phyloP scores from a whole-genome alignment of 2,113 vertebrate species.

The Dermatemys mawii region DNA sequence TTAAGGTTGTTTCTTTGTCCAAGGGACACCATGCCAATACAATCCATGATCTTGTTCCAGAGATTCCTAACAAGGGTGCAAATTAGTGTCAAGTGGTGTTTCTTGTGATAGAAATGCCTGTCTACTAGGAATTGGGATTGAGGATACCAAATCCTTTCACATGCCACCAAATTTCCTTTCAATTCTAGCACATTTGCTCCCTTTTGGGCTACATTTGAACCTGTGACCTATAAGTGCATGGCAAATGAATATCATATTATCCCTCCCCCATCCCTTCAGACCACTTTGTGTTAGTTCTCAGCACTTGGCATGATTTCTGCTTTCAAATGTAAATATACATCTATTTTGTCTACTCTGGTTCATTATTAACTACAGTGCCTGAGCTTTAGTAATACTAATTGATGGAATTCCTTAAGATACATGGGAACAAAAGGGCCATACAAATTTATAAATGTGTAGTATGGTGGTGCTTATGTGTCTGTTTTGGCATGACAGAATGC shows the following conservation, averaged over 20 bases:
- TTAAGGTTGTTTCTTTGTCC: neutral
- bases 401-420: neutral
- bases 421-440: neutral
- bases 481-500: slow-evolving; percentile 57
- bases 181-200: neutral
- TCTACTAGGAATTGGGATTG: neutral
- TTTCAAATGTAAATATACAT: neutral
- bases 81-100: neutral
- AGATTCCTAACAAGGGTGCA: neutral
- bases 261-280: neutral
- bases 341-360: neutral
- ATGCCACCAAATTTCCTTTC: neutral
- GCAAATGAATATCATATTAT: neutral
- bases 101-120: neutral
- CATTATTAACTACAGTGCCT: neutral
- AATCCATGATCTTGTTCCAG: neutral
- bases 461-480: neutral
- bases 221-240: fast-evolving
- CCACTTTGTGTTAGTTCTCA: neutral
- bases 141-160: neutral
- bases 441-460: neutral
- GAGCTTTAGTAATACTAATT: neutral
- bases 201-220: neutral
- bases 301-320: neutral
- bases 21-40: neutral